Evolutionary conservation across 2,113 vertebrate genomes (phyloP), one percentile per base, ranked within the genome.

Genomic region (Aptenodytes forsteri): DNA sequence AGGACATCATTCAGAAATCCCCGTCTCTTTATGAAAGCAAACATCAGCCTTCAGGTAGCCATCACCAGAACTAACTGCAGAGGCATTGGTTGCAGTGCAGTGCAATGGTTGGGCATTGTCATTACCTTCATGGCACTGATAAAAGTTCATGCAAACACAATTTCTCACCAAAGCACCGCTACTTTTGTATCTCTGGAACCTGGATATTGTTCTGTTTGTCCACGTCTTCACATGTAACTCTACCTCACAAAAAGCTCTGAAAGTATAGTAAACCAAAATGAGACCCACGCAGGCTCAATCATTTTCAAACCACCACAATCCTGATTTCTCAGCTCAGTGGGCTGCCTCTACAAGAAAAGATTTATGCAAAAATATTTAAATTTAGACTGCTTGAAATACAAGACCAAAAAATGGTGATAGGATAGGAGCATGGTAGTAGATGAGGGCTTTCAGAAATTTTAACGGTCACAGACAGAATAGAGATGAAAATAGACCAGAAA

Each of bases 361-460:
- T 52, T 79, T 79, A 69, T 32, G 83, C 59, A 90, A 90, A 95
- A 84, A 83, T 61, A 95, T 70, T 90, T 87, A 81, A 89, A 78
- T 78, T 42, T 58, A 67, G 34, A 73, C 47, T 71, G 30, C 29
- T 34, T 64, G 76, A 79, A 92, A 84, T 67, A 81, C n/a, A 94
- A 78, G 58, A 62, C 11, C 30, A 83, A 80, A 29, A 89, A 77
- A 38, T 3, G 3, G 19, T 22, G 22, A 61, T 4, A 16, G 13
- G 11, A 58, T 26, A 83, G 32, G 5, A 70, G 23, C 44, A 13
- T 6, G 13, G 19, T 25, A 73, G 27, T 26, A 44, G 49, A 47
- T 20, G 13, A 47, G 42, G 55, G 11, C 34, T 84, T 81, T 83
- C 52, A 70, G 34, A 89, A 64, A 42, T 38, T 36, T 19, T 38